A percentile compares a stretch with the other conserved stretches of the same genome.
These are phyloP conservation scores for Entomyzon cyanotis DNA, from an alignment of 2,113 vertebrate species.

Conservation along the genomic window DNA sequence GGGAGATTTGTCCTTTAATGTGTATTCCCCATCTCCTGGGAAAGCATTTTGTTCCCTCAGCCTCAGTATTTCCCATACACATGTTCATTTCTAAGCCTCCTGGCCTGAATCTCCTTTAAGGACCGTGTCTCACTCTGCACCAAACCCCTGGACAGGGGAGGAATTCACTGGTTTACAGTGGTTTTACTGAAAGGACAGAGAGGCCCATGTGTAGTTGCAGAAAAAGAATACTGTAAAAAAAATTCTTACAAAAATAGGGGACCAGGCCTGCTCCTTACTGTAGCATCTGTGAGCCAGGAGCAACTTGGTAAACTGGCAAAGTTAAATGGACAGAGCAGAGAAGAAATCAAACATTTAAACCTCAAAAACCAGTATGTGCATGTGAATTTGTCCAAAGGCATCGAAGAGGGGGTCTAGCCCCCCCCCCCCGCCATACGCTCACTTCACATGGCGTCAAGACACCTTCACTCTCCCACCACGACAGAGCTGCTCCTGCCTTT, in stretches of 20 bases:
- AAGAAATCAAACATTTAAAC: background rate
- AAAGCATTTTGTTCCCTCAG: background rate
- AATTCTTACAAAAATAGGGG: background rate
- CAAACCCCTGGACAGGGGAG: no score
- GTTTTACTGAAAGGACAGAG: background rate
- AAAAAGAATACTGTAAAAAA: background rate
- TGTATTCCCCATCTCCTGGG: background rate
- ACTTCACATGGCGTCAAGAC: background rate
- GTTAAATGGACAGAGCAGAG: background rate
- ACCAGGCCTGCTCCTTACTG: background rate
- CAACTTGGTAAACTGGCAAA: background rate
- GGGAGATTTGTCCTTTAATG: background rate
- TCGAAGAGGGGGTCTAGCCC: background rate
- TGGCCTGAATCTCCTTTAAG: background rate
- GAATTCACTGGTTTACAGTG: background rate
- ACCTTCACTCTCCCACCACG: background rate
- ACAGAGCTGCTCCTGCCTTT: background rate
- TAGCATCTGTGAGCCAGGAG: background rate
- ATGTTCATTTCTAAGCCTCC: background rate
- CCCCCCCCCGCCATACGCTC: background rate
- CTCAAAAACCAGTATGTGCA: rapidly evolving
- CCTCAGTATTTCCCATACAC: background rate
- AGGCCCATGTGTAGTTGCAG: background rate
- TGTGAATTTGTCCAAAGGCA: background rate
- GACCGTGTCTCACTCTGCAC: background rate